Evolutionary conservation across 2,113 vertebrate species (phyloP).

Genomic region (Tachysurus fulvidraco): DNA sequence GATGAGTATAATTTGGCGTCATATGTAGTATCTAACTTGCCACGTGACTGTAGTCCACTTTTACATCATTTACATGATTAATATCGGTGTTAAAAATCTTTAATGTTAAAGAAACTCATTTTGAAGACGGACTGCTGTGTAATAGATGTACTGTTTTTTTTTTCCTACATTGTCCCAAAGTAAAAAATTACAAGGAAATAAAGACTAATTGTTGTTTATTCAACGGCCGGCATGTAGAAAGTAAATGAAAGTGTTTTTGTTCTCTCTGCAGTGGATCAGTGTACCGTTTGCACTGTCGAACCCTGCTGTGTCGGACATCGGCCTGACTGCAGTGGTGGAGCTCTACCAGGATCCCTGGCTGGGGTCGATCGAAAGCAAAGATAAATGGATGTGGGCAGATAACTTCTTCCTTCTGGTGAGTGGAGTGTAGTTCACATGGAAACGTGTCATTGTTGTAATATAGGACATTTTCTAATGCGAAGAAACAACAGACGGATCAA

Average conservation of each 20-base stretch:
- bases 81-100: not conserved
- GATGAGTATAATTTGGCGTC: not conserved
- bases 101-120: not conserved
- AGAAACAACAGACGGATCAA: not conserved
- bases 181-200: not conserved
- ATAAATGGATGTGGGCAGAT: constrained; percentile 90
- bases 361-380: constrained; percentile 75
- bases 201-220: not conserved
- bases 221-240: not conserved
- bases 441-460: no score
- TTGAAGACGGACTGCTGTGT: not conserved
- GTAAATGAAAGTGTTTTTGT: not conserved
- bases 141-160: not conserved
- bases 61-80: not conserved
- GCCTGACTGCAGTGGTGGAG: constrained; percentile 81
- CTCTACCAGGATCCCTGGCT: constrained; percentile 91
- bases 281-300: constrained; percentile 92
- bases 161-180: not conserved
- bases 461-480: not conserved
- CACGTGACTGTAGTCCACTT: not conserved
- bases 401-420: constrained; percentile 93
- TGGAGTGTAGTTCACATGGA: not conserved
- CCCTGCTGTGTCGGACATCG: constrained; percentile 89
- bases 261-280: constrained; percentile 87
- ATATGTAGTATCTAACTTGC: not conserved